These are phyloP conservation scores for Xestobium rufovillosum DNA, from an alignment of 2,888 invertebrate genomes.

Conservation along the genomic window DNA sequence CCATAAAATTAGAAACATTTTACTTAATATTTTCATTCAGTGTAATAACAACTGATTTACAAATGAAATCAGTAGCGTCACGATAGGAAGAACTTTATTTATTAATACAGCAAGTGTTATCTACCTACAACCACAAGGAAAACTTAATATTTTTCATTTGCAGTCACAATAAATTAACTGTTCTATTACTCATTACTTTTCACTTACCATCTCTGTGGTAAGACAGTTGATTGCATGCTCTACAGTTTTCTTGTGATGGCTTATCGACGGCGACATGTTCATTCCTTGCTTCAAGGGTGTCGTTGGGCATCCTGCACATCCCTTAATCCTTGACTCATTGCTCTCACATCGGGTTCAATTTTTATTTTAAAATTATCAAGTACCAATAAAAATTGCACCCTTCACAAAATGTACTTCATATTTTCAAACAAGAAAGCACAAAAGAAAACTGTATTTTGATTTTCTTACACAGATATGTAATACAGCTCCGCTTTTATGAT, in stretches of 20 bases:
- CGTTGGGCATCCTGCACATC: conserved; percentile 54
- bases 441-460: too few relatives aligned
- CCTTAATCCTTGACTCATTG: conserved; percentile 19
- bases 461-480: too few relatives aligned
- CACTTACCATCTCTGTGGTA: conserved; percentile 81
- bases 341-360: conserved; percentile 20
- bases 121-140: conserved; percentile 2
- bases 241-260: conserved; percentile 51
- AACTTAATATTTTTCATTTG: neutral
- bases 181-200: too few relatives aligned
- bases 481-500: too few relatives aligned
- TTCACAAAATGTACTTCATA: too few relatives aligned
- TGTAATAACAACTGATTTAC: conserved; percentile 42
- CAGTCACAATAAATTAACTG: too few relatives aligned
- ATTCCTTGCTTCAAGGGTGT: conserved; percentile 46
- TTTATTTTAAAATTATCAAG: conserved; percentile 15
- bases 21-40: too few relatives aligned
- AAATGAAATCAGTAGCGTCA: conserved; percentile 26
- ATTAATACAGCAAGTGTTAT: neutral
- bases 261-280: conserved; percentile 44
- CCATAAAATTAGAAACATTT: too few relatives aligned
- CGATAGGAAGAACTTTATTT: conserved; percentile 15
- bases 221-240: conserved; percentile 72
- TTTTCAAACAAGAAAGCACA: too few relatives aligned
- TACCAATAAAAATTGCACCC: too few relatives aligned